These are phyloP conservation scores for Stegodyphus dumicola DNA, from an alignment of 1,140 invertebrate species.

Conservation along the genomic window DNA sequence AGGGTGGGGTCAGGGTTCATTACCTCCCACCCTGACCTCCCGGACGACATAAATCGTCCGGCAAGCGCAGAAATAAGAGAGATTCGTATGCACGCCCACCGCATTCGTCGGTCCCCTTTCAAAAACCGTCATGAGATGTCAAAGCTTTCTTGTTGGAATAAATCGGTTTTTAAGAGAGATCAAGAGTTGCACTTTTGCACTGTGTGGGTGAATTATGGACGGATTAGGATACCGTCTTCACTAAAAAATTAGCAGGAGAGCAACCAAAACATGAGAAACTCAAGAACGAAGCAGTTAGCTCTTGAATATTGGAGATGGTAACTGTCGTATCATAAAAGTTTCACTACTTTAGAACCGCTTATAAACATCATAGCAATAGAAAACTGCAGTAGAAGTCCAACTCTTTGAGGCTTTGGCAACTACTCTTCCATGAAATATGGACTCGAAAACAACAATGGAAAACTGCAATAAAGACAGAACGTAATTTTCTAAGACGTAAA, in stretches of 20 bases:
- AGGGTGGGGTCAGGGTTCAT: conserved; percentile 55
- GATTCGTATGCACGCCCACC: neutral
- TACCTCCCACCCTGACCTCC: conserved; percentile 54
- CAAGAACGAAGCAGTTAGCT: no score
- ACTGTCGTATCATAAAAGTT: no score
- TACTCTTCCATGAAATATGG: no score
- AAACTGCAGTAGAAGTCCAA: no score
- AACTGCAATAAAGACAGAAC: no score
- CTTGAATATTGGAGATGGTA: no score
- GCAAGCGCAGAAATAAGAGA: conserved; percentile 24
- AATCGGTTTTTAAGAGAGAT: conserved; percentile 55
- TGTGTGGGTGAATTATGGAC: no score
- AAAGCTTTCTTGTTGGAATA: conserved; percentile 26
- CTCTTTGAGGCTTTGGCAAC: no score
- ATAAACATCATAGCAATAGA: no score
- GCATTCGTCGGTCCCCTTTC: neutral
- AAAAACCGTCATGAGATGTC: neutral
- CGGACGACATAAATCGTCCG: conserved; percentile 55
- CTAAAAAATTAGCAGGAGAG: neutral
- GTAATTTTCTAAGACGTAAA: no score
- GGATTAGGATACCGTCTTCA: neutral
- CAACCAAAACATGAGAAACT: neutral
- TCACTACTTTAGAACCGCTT: no score
- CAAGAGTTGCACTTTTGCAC: neutral
- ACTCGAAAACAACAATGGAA: no score